phyloP scores from a whole-genome alignment of 2,888 invertebrate genomes.

The Panopea generosa region DNA sequence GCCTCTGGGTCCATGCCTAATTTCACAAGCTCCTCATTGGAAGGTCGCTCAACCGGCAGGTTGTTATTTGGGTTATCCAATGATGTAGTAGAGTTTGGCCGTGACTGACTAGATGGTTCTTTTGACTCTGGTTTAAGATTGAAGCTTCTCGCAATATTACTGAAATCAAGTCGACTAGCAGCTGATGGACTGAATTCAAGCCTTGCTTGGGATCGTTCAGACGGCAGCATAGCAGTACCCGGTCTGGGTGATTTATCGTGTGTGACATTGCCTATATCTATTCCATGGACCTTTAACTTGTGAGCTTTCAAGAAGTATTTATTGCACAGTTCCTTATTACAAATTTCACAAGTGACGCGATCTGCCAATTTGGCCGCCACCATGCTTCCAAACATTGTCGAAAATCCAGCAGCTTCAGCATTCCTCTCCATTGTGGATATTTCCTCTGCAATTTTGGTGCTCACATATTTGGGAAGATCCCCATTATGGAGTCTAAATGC shows the following conservation, averaged over 20 bases:
- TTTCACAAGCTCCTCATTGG: constrained; percentile 81
- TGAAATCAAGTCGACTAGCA: constrained; percentile 57
- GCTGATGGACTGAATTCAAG: constrained; percentile 17
- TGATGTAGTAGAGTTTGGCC: constrained; percentile 50
- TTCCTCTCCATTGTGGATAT: constrained; percentile 65
- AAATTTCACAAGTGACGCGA: constrained; percentile 92
- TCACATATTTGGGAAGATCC: constrained; percentile 59
- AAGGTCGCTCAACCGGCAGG: constrained; percentile 68
- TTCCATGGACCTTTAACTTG: constrained; percentile 97
- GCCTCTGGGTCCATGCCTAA: constrained; percentile 85
- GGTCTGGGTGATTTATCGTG: constrained; percentile 64
- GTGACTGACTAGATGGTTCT: constrained; percentile 48
- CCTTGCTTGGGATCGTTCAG: constrained; percentile 10
- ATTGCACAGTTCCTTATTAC: constrained; percentile 99
- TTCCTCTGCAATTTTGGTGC: constrained; percentile 66
- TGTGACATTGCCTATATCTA: constrained; percentile 70
- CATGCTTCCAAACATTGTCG: constrained; percentile 84
- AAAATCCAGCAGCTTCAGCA: constrained; percentile 67
- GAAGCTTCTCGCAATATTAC: constrained; percentile 48
- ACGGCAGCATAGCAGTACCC: constrained; percentile 36
- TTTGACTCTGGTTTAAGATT: constrained; percentile 62
- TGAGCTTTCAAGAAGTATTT: constrained; percentile 99
- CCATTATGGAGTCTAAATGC: constrained; percentile 62
- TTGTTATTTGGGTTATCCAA: constrained; percentile 44
- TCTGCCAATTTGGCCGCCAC: constrained; percentile 85